Evolutionary conservation across 2,888 invertebrate genomes (phyloP).

Genomic region (Melinopterus prodromus): DNA sequence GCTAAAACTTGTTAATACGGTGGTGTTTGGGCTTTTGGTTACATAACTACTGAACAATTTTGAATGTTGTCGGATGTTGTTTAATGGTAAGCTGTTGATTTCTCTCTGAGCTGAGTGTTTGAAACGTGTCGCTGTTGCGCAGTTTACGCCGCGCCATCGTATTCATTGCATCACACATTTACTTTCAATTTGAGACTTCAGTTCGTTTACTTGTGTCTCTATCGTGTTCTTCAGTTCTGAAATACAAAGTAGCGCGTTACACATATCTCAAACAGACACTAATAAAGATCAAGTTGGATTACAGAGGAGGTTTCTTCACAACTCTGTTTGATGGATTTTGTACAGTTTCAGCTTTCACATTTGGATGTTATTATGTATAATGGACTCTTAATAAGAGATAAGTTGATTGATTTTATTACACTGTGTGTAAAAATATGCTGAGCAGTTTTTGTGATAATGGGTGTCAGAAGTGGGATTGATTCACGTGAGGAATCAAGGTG

Average conservation of each 20-base stretch:
- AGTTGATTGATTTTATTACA: too few relatives aligned
- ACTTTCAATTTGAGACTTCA: constrained; percentile 96
- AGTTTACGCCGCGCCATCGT: constrained; percentile 22
- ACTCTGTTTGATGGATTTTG: not conserved
- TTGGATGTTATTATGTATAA: too few relatives aligned
- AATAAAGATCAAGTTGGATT: not conserved
- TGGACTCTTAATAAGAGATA: too few relatives aligned
- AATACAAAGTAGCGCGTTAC: constrained; percentile 59
- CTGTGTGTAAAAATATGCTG: too few relatives aligned
- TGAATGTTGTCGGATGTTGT: constrained; percentile 5
- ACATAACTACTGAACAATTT: constrained; percentile 12
- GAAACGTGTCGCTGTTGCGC: constrained; percentile 15
- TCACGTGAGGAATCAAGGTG: too few relatives aligned
- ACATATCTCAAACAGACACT: not conserved
- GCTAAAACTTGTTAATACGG: constrained; percentile 13
- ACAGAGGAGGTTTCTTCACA: too few relatives aligned
- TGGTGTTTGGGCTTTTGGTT: constrained; percentile 15
- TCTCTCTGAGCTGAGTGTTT: constrained; percentile 23
- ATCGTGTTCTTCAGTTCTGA: constrained; percentile 96
- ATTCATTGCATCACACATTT: constrained; percentile 95
- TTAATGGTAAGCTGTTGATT: not conserved
- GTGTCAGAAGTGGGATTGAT: too few relatives aligned
- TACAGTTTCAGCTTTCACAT: too few relatives aligned
- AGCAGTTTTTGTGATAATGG: too few relatives aligned
- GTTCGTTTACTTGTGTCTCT: constrained; percentile 96